Percentiles rank a stretch among this genome's conserved stretches.
phyloP scores from a whole-genome alignment of 2,797 vertebrate genomes.

The Mastacembelus armatus region DNA sequence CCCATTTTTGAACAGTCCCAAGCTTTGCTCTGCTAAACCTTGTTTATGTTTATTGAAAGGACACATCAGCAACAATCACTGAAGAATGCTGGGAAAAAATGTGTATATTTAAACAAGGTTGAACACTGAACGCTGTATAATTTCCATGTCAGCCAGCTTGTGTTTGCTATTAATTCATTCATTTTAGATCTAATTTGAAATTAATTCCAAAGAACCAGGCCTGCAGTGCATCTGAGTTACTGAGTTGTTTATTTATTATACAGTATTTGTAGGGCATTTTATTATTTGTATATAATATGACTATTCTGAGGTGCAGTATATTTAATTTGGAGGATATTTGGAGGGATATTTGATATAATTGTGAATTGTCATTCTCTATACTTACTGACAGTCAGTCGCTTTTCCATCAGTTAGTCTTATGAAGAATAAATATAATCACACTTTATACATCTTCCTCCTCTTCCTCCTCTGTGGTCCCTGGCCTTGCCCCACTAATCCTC shows the following conservation, averaged over 20 bases:
- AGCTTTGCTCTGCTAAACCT: conserved; percentile 55
- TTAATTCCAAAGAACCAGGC: background rate
- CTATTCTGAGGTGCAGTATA: background rate
- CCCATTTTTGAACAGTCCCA: conserved; percentile 9
- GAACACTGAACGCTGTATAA: background rate
- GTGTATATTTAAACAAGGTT: conserved; percentile 2
- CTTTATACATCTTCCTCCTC: conserved; percentile 32
- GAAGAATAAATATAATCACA: conserved; percentile 4
- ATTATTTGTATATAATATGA: background rate
- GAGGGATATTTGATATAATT: conserved; percentile 2
- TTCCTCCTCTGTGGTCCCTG: conserved; percentile 39
- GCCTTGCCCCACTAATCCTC: conserved; percentile 72
- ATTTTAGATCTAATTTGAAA: background rate
- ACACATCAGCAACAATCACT: conserved; percentile 25
- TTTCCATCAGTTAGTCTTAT: conserved; percentile 16
- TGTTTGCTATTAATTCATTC: background rate
- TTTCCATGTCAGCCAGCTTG: background rate
- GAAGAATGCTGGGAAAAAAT: conserved; percentile 12
- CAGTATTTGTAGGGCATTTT: background rate
- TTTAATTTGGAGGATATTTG: background rate
- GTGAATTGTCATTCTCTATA: background rate
- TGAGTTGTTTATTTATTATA: background rate
- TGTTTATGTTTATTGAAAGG: conserved; percentile 60
- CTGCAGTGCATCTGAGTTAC: background rate
- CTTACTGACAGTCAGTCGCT: background rate